A percentile compares a stretch with the other conserved stretches of the same genome.
Evolutionary conservation across 2,888 invertebrate genomes (phyloP).

Genomic region (Hoplodrina ambigua): DNA sequence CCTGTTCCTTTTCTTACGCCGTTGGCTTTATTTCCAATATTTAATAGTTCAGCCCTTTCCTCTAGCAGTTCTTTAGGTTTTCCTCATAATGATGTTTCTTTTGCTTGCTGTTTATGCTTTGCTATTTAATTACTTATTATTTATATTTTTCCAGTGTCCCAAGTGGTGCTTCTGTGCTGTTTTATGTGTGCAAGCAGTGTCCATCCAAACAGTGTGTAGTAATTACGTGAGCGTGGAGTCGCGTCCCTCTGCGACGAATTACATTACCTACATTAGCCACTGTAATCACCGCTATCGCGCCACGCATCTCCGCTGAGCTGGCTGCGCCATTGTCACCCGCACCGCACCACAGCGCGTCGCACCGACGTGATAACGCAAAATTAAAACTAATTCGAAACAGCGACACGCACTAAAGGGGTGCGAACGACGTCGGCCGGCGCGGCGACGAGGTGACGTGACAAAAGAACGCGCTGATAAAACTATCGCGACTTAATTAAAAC

Average conservation of each 20-base stretch:
- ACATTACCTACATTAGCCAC: constrained; percentile 63
- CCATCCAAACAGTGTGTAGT: constrained; percentile 41
- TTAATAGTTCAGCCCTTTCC: no score
- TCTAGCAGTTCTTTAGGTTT: no score
- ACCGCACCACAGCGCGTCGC: neutral
- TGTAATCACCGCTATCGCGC: constrained; percentile 66
- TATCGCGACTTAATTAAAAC: constrained; percentile 77
- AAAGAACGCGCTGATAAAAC: constrained; percentile 71
- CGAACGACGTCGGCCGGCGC: constrained; percentile 11
- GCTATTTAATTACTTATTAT: no score
- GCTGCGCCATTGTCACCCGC: constrained; percentile 65
- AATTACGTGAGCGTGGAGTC: constrained; percentile 49
- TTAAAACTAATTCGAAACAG: constrained; percentile 67
- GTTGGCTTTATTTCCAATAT: no score
- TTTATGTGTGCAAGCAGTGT: constrained; percentile 5
- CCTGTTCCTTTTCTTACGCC: no score
- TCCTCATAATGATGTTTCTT: no score
- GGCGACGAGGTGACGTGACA: constrained; percentile 52
- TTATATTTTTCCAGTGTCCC: neutral
- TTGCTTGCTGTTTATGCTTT: no score
- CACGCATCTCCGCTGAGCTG: constrained; percentile 69
- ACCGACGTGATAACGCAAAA: constrained; percentile 58
- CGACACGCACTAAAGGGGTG: constrained; percentile 43
- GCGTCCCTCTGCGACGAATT: constrained; percentile 55
- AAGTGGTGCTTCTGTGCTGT: neutral